Percentiles rank a stretch among this genome's conserved stretches.
Evolutionary conservation across 2,113 vertebrate species (phyloP).

Genomic region (Myiopsitta monachus): DNA sequence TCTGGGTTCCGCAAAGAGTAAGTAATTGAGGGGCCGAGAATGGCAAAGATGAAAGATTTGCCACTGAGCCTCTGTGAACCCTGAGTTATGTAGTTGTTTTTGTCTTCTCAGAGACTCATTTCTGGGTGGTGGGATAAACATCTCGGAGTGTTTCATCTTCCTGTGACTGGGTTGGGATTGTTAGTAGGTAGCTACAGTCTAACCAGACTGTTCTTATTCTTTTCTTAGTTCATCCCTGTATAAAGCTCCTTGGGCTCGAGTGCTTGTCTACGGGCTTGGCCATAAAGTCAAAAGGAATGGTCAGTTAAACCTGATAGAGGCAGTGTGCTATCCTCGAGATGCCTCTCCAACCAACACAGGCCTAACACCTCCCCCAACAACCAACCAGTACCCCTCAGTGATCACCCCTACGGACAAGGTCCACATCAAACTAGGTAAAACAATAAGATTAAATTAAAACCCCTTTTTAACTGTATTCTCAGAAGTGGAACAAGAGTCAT

Average conservation of each 20-base stretch:
- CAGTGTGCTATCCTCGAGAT: slow-evolving; percentile 91
- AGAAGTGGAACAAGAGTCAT: not conserved
- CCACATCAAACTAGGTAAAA: slow-evolving; percentile 91
- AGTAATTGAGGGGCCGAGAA: slow-evolving; percentile 37
- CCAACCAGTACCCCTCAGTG: slow-evolving; percentile 93
- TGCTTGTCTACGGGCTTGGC: slow-evolving; percentile 91
- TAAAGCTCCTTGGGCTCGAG: slow-evolving; percentile 94
- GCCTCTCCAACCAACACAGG: slow-evolving; percentile 97
- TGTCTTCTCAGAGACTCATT: not conserved
- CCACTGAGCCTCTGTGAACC: not conserved
- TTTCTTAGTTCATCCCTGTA: slow-evolving; percentile 89
- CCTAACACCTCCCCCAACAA: slow-evolving; percentile 92
- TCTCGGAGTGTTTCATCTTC: not conserved
- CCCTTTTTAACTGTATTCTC: not conserved
- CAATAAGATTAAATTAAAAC: not conserved
- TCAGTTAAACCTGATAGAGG: slow-evolving; percentile 93
- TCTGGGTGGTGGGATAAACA: not conserved
- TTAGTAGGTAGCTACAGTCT: not conserved
- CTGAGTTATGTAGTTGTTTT: not conserved
- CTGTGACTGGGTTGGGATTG: not conserved
- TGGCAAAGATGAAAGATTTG: not conserved
- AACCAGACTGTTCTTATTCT: not conserved
- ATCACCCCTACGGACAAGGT: slow-evolving; percentile 94
- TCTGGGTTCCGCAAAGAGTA: slow-evolving; percentile 96
- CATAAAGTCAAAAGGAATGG: slow-evolving; percentile 94